Base-by-base conservation (phyloP, 2,797 vertebrate species). In the Champsocephalus esox region DNA sequence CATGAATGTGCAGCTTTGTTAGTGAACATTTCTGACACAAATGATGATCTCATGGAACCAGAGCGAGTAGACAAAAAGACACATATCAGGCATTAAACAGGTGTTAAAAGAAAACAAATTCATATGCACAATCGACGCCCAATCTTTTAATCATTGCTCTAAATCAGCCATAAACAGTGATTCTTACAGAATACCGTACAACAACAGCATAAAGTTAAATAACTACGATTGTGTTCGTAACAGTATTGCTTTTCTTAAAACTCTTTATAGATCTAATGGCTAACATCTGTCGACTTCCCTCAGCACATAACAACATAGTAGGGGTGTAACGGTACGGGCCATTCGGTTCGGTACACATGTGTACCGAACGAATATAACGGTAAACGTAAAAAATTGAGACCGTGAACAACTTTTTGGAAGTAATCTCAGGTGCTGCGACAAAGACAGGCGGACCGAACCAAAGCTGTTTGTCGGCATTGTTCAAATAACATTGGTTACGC, bases 161-260 rank as follows among this genome's bases (percentile, higher is more conserved):
- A 65, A 73, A 73, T 50, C 52, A 66, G 44, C n/a, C 59, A 64
- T 67, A 64, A 41, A 2, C 46, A 48, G 7, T 50, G 43, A 68
- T 41, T 17, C n/a, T 50, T 62, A 56, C 3, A 3, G 1, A 74
- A 52, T 51, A 9, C 44, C 63, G 13, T 38, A 44, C 21, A 57
- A 61, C 9, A 50, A 12, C 12, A 34, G 5, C 28, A 41, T 11
- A 49, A 44, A 7, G 8, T 17, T 49, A 34, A 21, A 52, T 55
- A n/a, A n/a, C 49, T 9, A 49, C 49, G 7, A 49, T 34, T 38
- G 34, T 38, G 34, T 38, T 52, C 12, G 5, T 43, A 21, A n/a
- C 13, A 0, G 6, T 46, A 5, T 6, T 64, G 13, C 12, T 63
- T 60, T 49, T 32, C 65, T 61, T 44, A 38, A 2, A 17, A 44